Conservation (phyloP, 2,113 vertebrate genomes). For the Hippocampus barbouri region DNA sequence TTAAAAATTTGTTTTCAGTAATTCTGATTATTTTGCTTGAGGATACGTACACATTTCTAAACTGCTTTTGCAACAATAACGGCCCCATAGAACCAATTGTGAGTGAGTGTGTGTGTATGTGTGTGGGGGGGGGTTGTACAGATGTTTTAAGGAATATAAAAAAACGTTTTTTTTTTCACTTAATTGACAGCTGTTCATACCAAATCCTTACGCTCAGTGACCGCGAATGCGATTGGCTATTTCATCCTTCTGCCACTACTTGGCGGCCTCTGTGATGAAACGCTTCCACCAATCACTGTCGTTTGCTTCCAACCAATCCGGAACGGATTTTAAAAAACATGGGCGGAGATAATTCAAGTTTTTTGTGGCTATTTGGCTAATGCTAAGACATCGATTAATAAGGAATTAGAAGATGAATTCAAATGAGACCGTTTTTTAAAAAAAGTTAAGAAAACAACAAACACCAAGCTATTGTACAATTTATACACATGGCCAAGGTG, state of each 20-base stretch:
- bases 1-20: not conserved
- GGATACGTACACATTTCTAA: not conserved
- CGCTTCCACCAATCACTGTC: slow-evolving; percentile 42
- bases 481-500: not conserved
- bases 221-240: not conserved
- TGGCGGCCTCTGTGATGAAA: slow-evolving; percentile 19
- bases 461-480: not conserved
- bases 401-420: no score
- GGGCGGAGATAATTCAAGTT: slow-evolving; percentile 43
- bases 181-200: no score
- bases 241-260: slow-evolving; percentile 36
- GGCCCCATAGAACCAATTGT: no score
- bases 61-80: no score
- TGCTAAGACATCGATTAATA: not conserved
- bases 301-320: slow-evolving; percentile 53
- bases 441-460: not conserved
- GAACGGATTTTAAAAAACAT: slow-evolving; percentile 21
- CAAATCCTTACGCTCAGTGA: not conserved
- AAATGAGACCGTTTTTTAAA: not conserved
- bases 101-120: no score
- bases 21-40: slow-evolving; percentile 13
- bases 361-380: not conserved
- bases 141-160: no score
- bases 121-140: no score
- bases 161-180: no score